phyloP scores from a whole-genome alignment of 2,113 vertebrate genomes.

The Pangasianodon gigas region DNA sequence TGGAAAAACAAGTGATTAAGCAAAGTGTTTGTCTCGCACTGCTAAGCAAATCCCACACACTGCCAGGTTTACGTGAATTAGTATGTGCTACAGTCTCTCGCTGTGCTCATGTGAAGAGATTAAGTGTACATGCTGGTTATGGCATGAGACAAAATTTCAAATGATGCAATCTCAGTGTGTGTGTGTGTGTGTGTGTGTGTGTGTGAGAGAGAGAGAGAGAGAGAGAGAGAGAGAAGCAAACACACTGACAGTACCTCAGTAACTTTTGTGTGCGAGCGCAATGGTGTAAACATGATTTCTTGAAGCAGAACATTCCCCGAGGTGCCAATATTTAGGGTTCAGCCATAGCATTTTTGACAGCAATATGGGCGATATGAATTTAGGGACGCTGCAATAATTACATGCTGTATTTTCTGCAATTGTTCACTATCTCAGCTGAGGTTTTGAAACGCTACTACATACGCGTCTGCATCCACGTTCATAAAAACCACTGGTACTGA shows the following conservation, averaged over 20 bases:
- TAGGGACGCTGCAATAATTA: too few relatives aligned
- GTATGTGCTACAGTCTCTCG: neutral
- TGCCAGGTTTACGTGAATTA: slow-evolving; percentile 5
- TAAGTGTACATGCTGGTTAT: neutral
- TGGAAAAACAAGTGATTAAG: slow-evolving; percentile 34
- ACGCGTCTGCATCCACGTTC: too few relatives aligned
- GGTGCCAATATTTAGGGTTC: neutral
- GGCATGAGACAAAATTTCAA: neutral
- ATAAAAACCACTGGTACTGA: too few relatives aligned
- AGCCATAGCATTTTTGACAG: neutral
- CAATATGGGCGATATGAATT: neutral
- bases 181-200: neutral
- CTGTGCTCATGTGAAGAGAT: neutral
- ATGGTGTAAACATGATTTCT: neutral
- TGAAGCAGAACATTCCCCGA: neutral
- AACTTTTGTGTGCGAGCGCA: neutral
- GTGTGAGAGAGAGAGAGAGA: neutral
- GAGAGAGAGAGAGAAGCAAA: neutral
- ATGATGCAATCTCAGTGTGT: neutral
- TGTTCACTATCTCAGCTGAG: too few relatives aligned
- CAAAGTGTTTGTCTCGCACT: slow-evolving; percentile 11
- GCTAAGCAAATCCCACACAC: slow-evolving; percentile 6
- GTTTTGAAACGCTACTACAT: too few relatives aligned
- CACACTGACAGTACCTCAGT: neutral
- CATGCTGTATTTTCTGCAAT: too few relatives aligned